A percentile compares a stretch with the other conserved stretches of the same genome.
Conservation (phyloP, 1,140 invertebrate species). For the Prorops nasuta region DNA sequence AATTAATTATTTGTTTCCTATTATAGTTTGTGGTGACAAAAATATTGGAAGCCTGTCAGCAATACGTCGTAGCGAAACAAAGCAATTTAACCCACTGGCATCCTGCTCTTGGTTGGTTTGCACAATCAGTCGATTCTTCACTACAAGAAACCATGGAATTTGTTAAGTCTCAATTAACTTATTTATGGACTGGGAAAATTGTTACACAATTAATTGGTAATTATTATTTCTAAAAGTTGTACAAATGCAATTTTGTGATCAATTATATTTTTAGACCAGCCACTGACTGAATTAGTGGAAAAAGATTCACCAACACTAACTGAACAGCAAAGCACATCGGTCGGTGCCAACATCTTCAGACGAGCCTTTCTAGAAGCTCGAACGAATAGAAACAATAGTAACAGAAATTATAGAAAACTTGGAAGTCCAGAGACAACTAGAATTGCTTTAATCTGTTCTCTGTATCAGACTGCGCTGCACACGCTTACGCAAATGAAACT, state of each 20-base stretch:
- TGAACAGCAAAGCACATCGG: slow-evolving; percentile 47
- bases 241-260: not conserved
- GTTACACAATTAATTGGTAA: slow-evolving; percentile 55
- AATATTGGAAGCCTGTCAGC: slow-evolving; percentile 80
- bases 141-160: slow-evolving; percentile 79
- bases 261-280: slow-evolving; percentile 44
- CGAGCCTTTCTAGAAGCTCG: slow-evolving; percentile 56
- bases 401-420: slow-evolving; percentile 69
- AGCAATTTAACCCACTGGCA: slow-evolving; percentile 95
- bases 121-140: slow-evolving; percentile 78
- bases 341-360: slow-evolving; percentile 53
- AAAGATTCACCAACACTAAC: slow-evolving; percentile 44
- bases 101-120: slow-evolving; percentile 96
- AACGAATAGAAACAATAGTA: slow-evolving; percentile 60
- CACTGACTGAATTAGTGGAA: slow-evolving; percentile 55
- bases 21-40: slow-evolving; percentile 74
- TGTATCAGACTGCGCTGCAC: slow-evolving; percentile 87
- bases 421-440: slow-evolving; percentile 78
- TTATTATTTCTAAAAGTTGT: not conserved
- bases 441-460: slow-evolving; percentile 81
- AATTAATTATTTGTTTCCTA: slow-evolving; percentile 7
- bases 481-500: slow-evolving; percentile 89
- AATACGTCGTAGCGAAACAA: slow-evolving; percentile 82
- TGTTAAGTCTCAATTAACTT: slow-evolving; percentile 79
- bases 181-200: slow-evolving; percentile 79